Evolutionary conservation across 2,113 vertebrate genomes (phyloP).

Genomic region (Ramphastos sulfuratus): DNA sequence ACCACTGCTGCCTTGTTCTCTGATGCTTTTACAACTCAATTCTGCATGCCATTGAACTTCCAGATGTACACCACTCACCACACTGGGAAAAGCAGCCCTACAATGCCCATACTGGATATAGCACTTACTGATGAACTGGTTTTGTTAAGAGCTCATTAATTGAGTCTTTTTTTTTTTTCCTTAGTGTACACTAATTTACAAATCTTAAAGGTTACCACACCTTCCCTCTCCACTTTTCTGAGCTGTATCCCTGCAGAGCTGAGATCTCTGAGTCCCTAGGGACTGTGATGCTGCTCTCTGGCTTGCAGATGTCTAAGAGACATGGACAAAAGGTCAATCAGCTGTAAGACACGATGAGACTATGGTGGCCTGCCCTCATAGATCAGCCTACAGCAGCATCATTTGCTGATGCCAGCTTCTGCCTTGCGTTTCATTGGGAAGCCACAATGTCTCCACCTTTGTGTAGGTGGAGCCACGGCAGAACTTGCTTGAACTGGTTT

Average conservation of each 20-base stretch:
- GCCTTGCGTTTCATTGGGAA: not conserved
- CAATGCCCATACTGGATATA: not conserved
- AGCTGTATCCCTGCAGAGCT: not conserved
- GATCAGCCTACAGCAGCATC: not conserved
- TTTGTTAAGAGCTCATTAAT: not conserved
- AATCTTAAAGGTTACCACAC: not conserved
- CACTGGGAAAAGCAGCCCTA: not conserved
- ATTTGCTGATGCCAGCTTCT: not conserved
- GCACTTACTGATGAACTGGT: not conserved
- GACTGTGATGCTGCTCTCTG: not conserved
- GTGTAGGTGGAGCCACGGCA: not conserved
- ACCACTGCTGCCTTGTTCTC: not conserved
- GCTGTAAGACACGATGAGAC: not conserved
- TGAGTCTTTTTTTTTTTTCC: not conserved
- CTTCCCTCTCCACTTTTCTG: not conserved
- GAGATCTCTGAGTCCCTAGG: not conserved
- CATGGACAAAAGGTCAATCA: not conserved
- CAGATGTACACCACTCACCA: not conserved
- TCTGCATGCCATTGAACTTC: not conserved
- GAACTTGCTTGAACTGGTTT: constrained; percentile 12
- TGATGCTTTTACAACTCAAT: not conserved
- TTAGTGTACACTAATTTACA: not conserved
- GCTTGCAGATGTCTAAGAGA: not conserved
- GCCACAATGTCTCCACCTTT: not conserved
- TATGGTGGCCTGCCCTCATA: not conserved